phyloP scores from a whole-genome alignment of 2,113 vertebrate genomes.

The Microcebus lehilahytsara region DNA sequence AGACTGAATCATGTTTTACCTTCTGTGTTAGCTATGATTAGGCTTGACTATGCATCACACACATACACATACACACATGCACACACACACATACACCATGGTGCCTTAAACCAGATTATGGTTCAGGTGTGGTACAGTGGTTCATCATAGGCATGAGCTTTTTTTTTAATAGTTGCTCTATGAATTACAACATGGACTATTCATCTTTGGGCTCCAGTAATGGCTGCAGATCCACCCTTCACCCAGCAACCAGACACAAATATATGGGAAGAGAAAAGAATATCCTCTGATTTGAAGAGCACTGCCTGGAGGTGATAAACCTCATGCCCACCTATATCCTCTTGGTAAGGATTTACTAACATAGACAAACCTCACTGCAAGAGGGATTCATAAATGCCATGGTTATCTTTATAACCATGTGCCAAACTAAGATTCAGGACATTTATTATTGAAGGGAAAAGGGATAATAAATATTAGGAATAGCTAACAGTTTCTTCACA shows the following conservation, averaged over 20 bases:
- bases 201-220: not conserved
- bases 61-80: not conserved
- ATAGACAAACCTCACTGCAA: fast-evolving
- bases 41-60: not conserved
- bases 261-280: not conserved
- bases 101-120: not conserved
- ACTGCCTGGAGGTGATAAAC: not conserved
- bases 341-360: not conserved
- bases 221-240: not conserved
- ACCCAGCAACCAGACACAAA: not conserved
- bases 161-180: not conserved
- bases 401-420: too few relatives aligned
- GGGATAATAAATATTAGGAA: not conserved
- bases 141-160: too few relatives aligned
- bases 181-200: too few relatives aligned
- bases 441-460: not conserved
- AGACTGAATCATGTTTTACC: not conserved
- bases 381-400: not conserved
- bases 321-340: not conserved
- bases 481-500: not conserved
- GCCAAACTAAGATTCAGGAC: too few relatives aligned
- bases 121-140: not conserved
- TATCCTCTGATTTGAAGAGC: not conserved
- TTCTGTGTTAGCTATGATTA: not conserved
- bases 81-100: not conserved